Conservation (phyloP, 2,888 invertebrate genomes). For the Agrotis puta region DNA sequence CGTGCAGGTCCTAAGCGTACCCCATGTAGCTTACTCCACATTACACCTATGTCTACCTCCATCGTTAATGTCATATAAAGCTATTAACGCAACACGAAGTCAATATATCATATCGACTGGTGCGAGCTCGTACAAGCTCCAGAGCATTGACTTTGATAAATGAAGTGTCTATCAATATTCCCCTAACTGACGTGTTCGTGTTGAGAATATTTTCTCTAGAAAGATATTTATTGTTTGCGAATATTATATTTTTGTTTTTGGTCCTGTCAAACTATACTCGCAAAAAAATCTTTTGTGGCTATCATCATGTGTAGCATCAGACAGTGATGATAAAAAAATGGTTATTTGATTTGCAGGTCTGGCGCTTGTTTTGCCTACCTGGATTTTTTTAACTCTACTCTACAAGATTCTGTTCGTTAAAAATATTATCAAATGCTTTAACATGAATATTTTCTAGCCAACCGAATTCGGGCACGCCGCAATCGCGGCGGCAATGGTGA, state of each 20-base stretch:
- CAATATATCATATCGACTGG: slow-evolving; percentile 41
- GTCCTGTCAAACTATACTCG: neutral
- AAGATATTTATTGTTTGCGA: slow-evolving; percentile 27
- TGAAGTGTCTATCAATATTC: slow-evolving; percentile 44
- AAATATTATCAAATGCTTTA: neutral
- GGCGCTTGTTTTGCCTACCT: too few relatives aligned
- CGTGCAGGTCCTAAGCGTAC: too few relatives aligned
- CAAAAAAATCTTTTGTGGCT: too few relatives aligned
- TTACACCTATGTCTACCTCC: neutral
- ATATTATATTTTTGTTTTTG: neutral
- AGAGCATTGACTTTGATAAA: slow-evolving; percentile 50
- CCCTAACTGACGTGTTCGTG: slow-evolving; percentile 15
- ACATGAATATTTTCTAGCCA: too few relatives aligned
- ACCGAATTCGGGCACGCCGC: too few relatives aligned
- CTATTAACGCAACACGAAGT: slow-evolving; percentile 35
- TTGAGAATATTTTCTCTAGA: slow-evolving; percentile 27
- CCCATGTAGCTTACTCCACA: neutral
- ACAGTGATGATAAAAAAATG: neutral
- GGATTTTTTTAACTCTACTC: too few relatives aligned
- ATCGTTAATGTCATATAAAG: slow-evolving; percentile 40
- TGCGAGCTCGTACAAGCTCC: slow-evolving; percentile 10
- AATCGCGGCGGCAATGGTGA: too few relatives aligned
- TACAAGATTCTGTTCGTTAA: neutral
- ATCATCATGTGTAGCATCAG: neutral
- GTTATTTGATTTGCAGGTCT: neutral